These are phyloP conservation scores for Lethenteron camtschaticum DNA, from an alignment of 2,113 vertebrate genomes.

Conservation along the genomic window DNA sequence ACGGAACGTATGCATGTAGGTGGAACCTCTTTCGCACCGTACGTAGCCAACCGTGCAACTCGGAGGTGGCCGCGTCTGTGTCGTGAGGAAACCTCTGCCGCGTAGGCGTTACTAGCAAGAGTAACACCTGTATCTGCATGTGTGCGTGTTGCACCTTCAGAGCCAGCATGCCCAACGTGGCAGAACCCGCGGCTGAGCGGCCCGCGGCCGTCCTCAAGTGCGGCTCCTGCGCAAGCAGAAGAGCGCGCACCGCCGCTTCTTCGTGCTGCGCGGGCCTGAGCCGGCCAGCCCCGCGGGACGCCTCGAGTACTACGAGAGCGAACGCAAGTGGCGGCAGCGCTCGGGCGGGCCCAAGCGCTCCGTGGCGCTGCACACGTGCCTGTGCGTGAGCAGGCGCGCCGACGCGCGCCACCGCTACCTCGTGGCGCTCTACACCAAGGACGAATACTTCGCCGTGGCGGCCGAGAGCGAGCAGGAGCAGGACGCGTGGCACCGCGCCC, in stretches of 20 bases:
- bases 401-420: conserved; percentile 74
- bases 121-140: no score
- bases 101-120: no score
- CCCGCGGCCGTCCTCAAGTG: conserved; percentile 65
- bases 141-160: no score
- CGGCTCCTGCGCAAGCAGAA: conserved; percentile 73
- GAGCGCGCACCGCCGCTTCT: conserved; percentile 76
- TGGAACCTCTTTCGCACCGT: no score
- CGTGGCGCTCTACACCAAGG: conserved; percentile 58
- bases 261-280: conserved; percentile 50
- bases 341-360: conserved; percentile 59
- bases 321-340: conserved; percentile 75
- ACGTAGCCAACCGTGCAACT: no score
- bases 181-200: conserved; percentile 18
- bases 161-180: no score
- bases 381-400: conserved; percentile 67
- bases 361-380: conserved; percentile 55
- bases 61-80: no score
- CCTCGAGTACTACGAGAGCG: conserved; percentile 68
- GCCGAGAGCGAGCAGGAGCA: conserved; percentile 54
- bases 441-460: conserved; percentile 59
- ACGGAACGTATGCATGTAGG: no score
- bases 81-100: no score
- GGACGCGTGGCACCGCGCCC: conserved; percentile 52
- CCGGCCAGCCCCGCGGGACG: conserved; percentile 46